Base-by-base conservation (phyloP, 2,113 vertebrate genomes). In the Hippocampus mohnikei region DNA sequence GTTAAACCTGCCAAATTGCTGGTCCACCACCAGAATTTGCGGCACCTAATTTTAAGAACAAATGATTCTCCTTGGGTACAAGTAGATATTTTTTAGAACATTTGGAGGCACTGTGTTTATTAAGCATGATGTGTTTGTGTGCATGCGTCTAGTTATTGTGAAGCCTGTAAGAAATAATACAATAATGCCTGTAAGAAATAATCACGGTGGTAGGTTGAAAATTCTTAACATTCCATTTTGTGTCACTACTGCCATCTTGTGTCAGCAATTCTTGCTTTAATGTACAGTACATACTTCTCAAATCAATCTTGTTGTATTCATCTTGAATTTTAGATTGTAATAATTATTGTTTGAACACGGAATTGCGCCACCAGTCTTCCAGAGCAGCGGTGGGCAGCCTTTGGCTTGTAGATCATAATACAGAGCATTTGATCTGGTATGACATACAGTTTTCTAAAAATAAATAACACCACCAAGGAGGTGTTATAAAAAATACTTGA, bases 121-220 rank as follows among this genome's bases (percentile, higher is more conserved):
- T 33, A 70, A 71, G 79, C 33, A 81, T 65, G 77, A 25, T 78
- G 78, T 80, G 56, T 76, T 84, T 82, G 69, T 87, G 64, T 84
- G 88, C 87, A 91, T 91, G 88, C 75, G 75, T 86, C 42, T 70
- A 70, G 20, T 21, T 79, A 68, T 72, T 80, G 64, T 85, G 66
- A 79, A 84, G 72, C 75, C 71, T 80, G 42, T 76, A 67, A 84
- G 29, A 68, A 80, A 68, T 86, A 77, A 58, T 58, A 58, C 23
- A 48, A 70, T 78, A 21, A 62, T 62, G 29, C 29, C 29, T 33
- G 29, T 33, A 4, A 33, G 29, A 37, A 62, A 63, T 42, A 23
- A 63, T 63, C 42, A 50, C 5, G 56, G 65, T 46, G 41, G 71
- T 68, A 79, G 62, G 71, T 37, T 79, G 42, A 74, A 74, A 76